These are phyloP conservation scores for Arvicanthis niloticus DNA, from an alignment of 2,113 vertebrate species.

Conservation along the genomic window DNA sequence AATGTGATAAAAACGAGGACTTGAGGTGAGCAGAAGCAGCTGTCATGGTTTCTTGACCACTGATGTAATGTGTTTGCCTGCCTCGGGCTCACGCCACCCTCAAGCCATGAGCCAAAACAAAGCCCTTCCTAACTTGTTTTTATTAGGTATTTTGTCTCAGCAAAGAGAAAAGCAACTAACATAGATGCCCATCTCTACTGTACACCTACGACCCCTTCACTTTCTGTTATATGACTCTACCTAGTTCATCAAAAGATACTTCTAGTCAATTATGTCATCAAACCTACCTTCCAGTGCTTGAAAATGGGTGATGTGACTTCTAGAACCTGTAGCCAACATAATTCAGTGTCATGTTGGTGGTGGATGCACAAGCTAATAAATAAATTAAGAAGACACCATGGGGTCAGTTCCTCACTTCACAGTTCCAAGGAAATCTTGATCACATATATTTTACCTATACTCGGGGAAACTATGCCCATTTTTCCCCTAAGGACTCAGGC, in stretches of 20 bases:
- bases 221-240: background rate
- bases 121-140: background rate
- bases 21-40: background rate
- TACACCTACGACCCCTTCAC: background rate
- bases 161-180: background rate
- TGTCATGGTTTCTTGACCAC: background rate
- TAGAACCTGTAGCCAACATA: background rate
- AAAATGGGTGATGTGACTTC: background rate
- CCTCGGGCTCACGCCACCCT: no score
- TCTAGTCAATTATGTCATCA: background rate
- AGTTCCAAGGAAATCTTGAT: constrained; percentile 1
- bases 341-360: background rate
- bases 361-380: background rate
- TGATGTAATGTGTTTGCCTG: background rate
- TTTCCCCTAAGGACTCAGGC: background rate
- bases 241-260: background rate
- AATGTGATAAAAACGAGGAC: background rate
- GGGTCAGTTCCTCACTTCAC: background rate
- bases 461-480: background rate
- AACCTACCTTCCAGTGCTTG: background rate
- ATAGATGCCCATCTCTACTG: background rate
- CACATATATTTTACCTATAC: background rate
- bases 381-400: background rate
- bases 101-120: background rate
- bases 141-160: background rate